A percentile compares a stretch with the other conserved stretches of the same genome.
phyloP scores from a whole-genome alignment of 2,113 vertebrate species.

The Girardinichthys multiradiatus region DNA sequence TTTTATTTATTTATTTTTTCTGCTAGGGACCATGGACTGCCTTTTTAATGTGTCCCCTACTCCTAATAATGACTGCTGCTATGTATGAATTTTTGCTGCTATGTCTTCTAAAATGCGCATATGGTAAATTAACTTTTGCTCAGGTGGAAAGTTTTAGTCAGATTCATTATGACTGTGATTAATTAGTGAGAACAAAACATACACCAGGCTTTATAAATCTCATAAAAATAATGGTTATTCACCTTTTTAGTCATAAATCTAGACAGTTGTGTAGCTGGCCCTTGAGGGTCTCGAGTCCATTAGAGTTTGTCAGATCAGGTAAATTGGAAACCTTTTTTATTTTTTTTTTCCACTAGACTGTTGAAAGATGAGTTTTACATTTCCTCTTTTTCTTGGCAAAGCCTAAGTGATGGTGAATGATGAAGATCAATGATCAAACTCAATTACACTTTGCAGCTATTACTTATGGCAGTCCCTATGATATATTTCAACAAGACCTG shows the following conservation, averaged over 20 bases:
- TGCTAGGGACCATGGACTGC: background rate
- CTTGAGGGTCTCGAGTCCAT: background rate
- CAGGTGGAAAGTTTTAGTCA: background rate
- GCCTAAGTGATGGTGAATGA: slow-evolving; percentile 33
- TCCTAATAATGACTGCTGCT: background rate
- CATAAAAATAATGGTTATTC: background rate
- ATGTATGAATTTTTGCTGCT: background rate
- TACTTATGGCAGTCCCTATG: slow-evolving; percentile 20
- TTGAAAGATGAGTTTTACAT: slow-evolving; percentile 35
- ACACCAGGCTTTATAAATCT: background rate
- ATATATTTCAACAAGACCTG: slow-evolving; percentile 26
- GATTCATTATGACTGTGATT: background rate
- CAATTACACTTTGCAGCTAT: slow-evolving; percentile 39
- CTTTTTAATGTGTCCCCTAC: background rate
- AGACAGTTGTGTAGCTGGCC: background rate
- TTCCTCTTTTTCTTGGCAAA: slow-evolving; percentile 20
- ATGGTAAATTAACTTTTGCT: background rate
- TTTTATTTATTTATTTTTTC: background rate
- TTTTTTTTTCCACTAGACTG: slow-evolving; percentile 11
- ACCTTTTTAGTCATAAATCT: background rate
- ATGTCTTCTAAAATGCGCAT: background rate
- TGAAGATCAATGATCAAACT: slow-evolving; percentile 59
- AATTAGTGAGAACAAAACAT: background rate
- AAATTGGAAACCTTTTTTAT: background rate
- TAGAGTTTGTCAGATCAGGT: background rate